Base-by-base conservation (phyloP, 2,888 invertebrate species). In the Protophormia terraenovae region DNA sequence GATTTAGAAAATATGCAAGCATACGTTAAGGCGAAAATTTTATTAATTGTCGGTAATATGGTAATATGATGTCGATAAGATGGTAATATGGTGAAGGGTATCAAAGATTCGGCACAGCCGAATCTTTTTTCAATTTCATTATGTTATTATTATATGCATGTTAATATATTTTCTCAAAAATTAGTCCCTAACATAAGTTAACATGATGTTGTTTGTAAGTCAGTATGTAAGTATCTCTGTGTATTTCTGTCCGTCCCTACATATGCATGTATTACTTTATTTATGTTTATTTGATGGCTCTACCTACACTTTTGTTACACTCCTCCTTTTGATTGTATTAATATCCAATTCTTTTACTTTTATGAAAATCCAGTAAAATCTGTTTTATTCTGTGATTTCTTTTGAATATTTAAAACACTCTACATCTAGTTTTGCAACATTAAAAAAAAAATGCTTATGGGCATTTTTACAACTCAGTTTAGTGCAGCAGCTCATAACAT, bases 361-460 rank as follows among this genome's bases (percentile, higher is more conserved):
- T 29, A 27, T 67, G 16, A 58, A 60, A 60, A 47, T 64, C 32
- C 47, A 71, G 24, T 45, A 72, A 69, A n/a, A 62, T 60, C 19
- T 78, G 38, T 77, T 79, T 53, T 29, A 53, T 41, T 55, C 41
- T 72, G 32, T 53, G 41, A 53, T 55, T 72, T 72, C 10, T 64
- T n/a, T 38, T 64, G 64, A n/a, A 41, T 64, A 64, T 45, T 64
- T 27, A 24, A 64, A 41, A 41, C 24, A 24, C 22, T 14, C 19
- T 32, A 27, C 14, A 24, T 24, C 32, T 41, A 64, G 53, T 72
- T 72, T 79, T 53, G 14, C 32, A 45, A 1, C 8, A 41, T n/a
- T n/a, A n/a, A n/a, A n/a, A n/a, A n/a, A n/a, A n/a, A 45, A 72
- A 53, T 64, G 72, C 71, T 72, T 55, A 32, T 29, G 79, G 79